Percentiles rank a stretch among this genome's conserved stretches.
Conservation (phyloP, 2,888 invertebrate genomes). For the Caenorhabditis macrosperma region DNA sequence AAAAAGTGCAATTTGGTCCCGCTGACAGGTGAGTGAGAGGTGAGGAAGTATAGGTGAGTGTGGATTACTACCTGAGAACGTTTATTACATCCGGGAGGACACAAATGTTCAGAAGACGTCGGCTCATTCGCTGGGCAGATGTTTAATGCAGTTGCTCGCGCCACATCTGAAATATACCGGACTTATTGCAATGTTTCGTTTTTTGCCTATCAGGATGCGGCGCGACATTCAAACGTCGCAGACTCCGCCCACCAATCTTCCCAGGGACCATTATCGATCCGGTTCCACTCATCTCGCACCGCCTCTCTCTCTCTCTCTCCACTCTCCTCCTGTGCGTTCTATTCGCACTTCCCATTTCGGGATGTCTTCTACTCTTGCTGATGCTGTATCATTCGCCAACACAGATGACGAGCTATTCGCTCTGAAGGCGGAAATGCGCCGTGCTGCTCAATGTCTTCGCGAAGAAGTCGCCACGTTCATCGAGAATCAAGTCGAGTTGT, state of each 20-base stretch:
- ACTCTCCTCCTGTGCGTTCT: neutral
- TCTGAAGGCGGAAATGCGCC: neutral
- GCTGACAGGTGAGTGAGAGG: no score
- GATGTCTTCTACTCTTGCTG: neutral
- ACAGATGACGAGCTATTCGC: neutral
- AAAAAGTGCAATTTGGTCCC: no score
- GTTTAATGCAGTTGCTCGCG: neutral
- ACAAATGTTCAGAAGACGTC: neutral
- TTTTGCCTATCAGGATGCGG: neutral
- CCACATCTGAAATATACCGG: slow-evolving; percentile 15
- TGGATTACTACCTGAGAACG: no score
- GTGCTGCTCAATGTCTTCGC: neutral
- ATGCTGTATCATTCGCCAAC: neutral
- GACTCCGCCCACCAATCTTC: no score
- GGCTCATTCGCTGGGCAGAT: neutral
- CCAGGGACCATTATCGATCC: no score
- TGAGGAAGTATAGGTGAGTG: no score
- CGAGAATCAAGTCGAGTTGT: slow-evolving; percentile 9
- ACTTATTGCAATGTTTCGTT: neutral
- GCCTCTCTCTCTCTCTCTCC: neutral
- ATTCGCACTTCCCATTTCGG: neutral
- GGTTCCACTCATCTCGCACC: neutral
- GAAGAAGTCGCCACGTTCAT: neutral
- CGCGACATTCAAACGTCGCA: no score
- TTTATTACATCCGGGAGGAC: no score